Evolutionary conservation across 2,797 vertebrate genomes (phyloP).

Genomic region (Squalus acanthias): DNA sequence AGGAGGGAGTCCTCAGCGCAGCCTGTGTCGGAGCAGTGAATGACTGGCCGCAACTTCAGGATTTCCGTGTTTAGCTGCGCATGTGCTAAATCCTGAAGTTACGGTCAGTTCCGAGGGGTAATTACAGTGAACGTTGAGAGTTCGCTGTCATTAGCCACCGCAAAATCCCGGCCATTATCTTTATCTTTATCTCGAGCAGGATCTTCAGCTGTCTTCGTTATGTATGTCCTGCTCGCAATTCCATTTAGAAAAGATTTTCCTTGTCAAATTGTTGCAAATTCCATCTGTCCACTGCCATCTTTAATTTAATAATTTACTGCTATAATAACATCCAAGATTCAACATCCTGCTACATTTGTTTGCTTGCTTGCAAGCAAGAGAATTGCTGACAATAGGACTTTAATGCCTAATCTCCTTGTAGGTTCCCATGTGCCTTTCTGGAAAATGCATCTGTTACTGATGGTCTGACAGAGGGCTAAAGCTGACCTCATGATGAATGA

Average conservation of each 20-base stretch:
- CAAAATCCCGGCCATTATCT: too few species aligned
- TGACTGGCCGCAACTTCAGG: too few species aligned
- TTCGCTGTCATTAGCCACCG: too few species aligned
- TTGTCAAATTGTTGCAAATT: background rate
- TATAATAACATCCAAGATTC: background rate
- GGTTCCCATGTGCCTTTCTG: background rate
- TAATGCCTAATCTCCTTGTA: background rate
- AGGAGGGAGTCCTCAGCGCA: too few species aligned
- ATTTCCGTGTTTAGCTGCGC: too few species aligned
- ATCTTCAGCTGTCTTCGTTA: background rate
- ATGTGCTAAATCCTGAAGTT: too few species aligned
- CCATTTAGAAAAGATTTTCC: background rate
- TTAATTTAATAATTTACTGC: background rate
- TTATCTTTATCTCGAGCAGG: background rate
- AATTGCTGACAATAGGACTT: background rate
- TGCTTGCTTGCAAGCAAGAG: background rate
- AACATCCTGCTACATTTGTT: background rate
- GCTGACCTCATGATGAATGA: constrained; percentile 10
- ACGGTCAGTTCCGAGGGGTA: too few species aligned
- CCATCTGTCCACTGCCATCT: background rate
- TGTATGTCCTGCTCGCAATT: background rate
- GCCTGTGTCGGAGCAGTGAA: too few species aligned
- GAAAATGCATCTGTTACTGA: background rate
- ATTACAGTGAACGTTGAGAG: too few species aligned
- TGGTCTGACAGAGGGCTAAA: constrained; percentile 8